Conservation (phyloP, 1,140 invertebrate genomes). For the Bradynema listronoti region DNA sequence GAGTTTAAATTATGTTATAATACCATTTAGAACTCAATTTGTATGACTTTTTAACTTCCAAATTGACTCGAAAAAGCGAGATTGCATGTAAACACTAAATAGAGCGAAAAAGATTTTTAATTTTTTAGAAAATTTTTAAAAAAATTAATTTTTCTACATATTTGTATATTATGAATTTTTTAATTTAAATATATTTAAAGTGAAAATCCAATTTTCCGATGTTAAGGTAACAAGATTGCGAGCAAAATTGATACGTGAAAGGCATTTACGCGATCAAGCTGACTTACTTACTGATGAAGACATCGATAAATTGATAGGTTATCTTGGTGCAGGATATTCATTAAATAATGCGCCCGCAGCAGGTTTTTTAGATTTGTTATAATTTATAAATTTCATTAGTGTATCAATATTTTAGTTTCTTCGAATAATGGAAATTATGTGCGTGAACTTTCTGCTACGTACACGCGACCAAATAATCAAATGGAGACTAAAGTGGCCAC, state of each 20-base stretch:
- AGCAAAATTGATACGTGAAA: conserved; percentile 19
- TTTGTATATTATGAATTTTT: too few species aligned
- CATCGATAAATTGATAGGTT: conserved; percentile 21
- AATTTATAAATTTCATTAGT: not conserved
- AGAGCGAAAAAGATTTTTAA: too few species aligned
- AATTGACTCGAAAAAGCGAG: too few species aligned
- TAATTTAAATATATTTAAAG: too few species aligned
- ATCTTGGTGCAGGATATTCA: conserved; percentile 17
- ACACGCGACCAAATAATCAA: not conserved
- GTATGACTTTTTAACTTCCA: too few species aligned
- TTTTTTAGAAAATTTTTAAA: too few species aligned
- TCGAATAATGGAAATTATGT: not conserved
- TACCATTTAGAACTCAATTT: too few species aligned
- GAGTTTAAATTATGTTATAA: too few species aligned
- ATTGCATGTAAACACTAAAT: too few species aligned
- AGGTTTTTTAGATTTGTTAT: not conserved
- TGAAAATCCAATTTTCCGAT: too few species aligned
- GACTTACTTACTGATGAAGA: conserved; percentile 21
- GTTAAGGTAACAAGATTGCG: conserved; percentile 12
- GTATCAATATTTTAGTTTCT: not conserved
- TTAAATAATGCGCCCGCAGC: not conserved
- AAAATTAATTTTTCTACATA: too few species aligned
- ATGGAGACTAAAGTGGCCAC: not conserved
- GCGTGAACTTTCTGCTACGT: not conserved
- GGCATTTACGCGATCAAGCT: conserved; percentile 14